Conservation (phyloP, 2,888 invertebrate species). For the Tryphoninae sp. region DNA sequence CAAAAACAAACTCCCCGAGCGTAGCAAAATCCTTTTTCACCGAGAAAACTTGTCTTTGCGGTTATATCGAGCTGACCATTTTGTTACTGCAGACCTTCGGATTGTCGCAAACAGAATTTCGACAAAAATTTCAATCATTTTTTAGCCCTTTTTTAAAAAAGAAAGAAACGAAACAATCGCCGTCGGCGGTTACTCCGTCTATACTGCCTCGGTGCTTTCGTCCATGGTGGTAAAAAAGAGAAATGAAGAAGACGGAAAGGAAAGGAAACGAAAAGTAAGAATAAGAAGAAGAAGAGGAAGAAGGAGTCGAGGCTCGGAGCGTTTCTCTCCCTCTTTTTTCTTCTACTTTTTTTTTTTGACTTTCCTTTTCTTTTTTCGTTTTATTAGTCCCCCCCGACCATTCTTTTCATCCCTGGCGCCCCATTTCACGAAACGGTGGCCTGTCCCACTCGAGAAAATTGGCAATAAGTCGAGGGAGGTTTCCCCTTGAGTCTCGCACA, state of each 20-base stretch:
- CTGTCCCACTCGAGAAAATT: constrained; percentile 63
- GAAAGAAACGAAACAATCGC: constrained; percentile 4
- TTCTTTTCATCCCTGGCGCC: constrained; percentile 19
- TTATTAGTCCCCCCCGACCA: constrained; percentile 14
- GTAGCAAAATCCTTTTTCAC: neutral
- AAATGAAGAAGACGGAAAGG: constrained; percentile 5
- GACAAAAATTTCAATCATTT: neutral
- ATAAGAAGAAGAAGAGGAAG: constrained; percentile 16
- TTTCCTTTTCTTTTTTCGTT: constrained; percentile 24
- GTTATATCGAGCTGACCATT: neutral
- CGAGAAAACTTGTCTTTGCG: constrained; percentile 40
- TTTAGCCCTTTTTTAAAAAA: neutral
- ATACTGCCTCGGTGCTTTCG: constrained; percentile 31
- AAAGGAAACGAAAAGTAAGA: neutral
- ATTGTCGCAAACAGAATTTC: constrained; percentile 22
- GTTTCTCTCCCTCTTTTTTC: constrained; percentile 30
- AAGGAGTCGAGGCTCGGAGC: constrained; percentile 19
- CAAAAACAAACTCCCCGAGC: constrained; percentile 39
- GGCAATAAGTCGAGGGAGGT: constrained; percentile 59
- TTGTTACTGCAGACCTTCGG: constrained; percentile 21
- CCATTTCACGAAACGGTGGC: constrained; percentile 41
- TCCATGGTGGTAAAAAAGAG: constrained; percentile 18
- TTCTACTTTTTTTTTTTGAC: neutral
- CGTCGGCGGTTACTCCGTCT: constrained; percentile 34
- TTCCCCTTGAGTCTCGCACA: constrained; percentile 42